These are phyloP conservation scores for Leptinotarsa tumamoca DNA, from an alignment of 2,888 invertebrate species.

Conservation along the genomic window DNA sequence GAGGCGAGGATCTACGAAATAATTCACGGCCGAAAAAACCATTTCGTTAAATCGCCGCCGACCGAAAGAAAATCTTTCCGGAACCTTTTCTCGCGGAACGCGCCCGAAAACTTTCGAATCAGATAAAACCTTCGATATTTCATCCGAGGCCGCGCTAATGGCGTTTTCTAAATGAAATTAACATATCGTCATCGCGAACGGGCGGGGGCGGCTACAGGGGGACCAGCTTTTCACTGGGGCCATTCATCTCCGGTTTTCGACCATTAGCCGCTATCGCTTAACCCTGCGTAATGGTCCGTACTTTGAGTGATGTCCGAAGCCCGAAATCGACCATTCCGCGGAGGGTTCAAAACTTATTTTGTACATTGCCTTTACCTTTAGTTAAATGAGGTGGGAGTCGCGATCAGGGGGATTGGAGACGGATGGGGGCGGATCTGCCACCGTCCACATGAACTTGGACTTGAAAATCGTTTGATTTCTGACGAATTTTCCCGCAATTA, in stretches of 20 bases:
- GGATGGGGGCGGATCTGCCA: too few species aligned
- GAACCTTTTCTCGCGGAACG: neutral
- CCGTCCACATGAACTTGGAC: neutral
- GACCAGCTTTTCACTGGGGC: constrained; percentile 53
- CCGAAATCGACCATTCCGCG: neutral
- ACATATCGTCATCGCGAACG: constrained; percentile 63
- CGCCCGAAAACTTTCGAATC: constrained; percentile 13
- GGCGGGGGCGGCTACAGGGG: constrained; percentile 33
- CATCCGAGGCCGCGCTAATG: constrained; percentile 41
- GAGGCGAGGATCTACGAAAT: neutral
- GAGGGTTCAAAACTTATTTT: constrained; percentile 12
- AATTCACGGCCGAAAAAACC: neutral
- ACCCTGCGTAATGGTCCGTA: constrained; percentile 63
- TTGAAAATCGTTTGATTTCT: neutral
- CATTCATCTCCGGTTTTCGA: constrained; percentile 66
- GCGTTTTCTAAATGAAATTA: constrained; percentile 52
- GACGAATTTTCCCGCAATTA: too few species aligned
- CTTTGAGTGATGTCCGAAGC: constrained; percentile 46
- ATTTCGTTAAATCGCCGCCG: neutral
- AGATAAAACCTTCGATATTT: constrained; percentile 42
- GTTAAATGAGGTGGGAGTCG: constrained; percentile 5
- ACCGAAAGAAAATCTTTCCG: constrained; percentile 2
- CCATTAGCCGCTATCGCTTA: constrained; percentile 67
- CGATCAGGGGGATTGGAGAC: neutral
- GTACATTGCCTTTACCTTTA: constrained; percentile 6